These are phyloP conservation scores for Pteria penguin DNA, from an alignment of 2,888 invertebrate genomes.

Conservation along the genomic window DNA sequence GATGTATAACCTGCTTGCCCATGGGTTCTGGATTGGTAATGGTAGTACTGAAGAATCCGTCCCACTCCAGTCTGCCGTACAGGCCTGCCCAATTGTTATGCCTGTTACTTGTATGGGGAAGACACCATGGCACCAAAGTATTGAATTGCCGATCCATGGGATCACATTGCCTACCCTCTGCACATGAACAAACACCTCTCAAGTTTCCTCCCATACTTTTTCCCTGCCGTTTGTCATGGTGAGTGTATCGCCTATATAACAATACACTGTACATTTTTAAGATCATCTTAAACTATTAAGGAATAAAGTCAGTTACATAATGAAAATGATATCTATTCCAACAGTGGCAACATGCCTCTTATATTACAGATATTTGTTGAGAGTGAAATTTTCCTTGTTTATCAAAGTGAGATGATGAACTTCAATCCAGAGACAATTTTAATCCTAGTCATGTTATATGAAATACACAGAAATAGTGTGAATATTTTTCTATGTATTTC, in stretches of 20 bases:
- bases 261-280: too few species aligned
- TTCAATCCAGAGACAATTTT: too few species aligned
- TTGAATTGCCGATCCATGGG: slow-evolving; percentile 88
- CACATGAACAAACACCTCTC: slow-evolving; percentile 90
- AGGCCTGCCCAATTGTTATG: slow-evolving; percentile 93
- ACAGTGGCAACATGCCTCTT: too few species aligned
- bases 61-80: slow-evolving; percentile 90
- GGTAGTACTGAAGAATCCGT: slow-evolving; percentile 91
- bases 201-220: slow-evolving; percentile 81
- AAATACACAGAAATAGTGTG: too few species aligned
- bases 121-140: slow-evolving; percentile 93
- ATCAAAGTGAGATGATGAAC: too few species aligned
- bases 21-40: slow-evolving; percentile 91
- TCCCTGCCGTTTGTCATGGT: slow-evolving; percentile 83
- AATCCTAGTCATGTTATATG: too few species aligned
- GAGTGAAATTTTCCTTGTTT: too few species aligned
- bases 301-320: too few species aligned
- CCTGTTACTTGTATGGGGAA: slow-evolving; percentile 91
- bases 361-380: too few species aligned
- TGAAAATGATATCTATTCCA: too few species aligned
- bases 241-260: slow-evolving; percentile 81
- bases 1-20: slow-evolving; percentile 87
- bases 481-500: too few species aligned
- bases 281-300: too few species aligned
- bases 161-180: slow-evolving; percentile 84